Evolutionary conservation across 2,888 invertebrate genomes (phyloP).

Genomic region (Flexamia atlantica): DNA sequence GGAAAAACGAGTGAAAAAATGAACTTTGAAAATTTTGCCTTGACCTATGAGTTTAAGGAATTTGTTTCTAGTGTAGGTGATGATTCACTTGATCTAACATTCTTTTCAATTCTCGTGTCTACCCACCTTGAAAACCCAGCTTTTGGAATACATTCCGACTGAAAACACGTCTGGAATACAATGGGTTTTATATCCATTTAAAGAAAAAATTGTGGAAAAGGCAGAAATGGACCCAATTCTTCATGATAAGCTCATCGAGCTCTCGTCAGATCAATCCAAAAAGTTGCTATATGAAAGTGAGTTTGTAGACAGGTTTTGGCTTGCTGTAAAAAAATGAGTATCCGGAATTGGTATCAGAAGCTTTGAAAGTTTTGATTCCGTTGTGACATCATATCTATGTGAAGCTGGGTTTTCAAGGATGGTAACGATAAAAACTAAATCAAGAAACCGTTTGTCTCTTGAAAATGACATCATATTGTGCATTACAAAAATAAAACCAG

Average conservation of each 20-base stretch:
- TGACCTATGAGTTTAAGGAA: constrained; percentile 12
- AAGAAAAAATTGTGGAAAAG: constrained; percentile 8
- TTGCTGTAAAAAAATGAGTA: constrained; percentile 11
- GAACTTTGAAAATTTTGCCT: constrained; percentile 50
- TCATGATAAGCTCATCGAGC: constrained; percentile 40
- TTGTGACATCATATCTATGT: constrained; percentile 50
- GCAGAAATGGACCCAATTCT: constrained; percentile 17
- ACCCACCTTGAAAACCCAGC: constrained; percentile 14
- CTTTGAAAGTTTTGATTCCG: constrained; percentile 41
- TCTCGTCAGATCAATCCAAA: constrained; percentile 43
- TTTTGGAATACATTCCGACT: constrained; percentile 30
- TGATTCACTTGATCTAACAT: constrained; percentile 39
- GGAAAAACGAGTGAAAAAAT: constrained; percentile 44
- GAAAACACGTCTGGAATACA: neutral
- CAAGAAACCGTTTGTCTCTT: constrained; percentile 39
- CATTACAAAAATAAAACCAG: constrained; percentile 30
- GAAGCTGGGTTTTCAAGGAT: constrained; percentile 47
- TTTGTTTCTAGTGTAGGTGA: constrained; percentile 17
- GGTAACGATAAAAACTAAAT: constrained; percentile 46
- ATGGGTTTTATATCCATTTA: constrained; percentile 23
- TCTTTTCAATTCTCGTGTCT: constrained; percentile 27
- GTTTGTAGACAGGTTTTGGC: constrained; percentile 26
- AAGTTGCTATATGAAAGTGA: neutral
- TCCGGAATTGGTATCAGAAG: constrained; percentile 27
- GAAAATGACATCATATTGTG: constrained; percentile 41